These are phyloP conservation scores for Drosophila bocki DNA, from an alignment of 1,140 invertebrate species.

Conservation along the genomic window DNA sequence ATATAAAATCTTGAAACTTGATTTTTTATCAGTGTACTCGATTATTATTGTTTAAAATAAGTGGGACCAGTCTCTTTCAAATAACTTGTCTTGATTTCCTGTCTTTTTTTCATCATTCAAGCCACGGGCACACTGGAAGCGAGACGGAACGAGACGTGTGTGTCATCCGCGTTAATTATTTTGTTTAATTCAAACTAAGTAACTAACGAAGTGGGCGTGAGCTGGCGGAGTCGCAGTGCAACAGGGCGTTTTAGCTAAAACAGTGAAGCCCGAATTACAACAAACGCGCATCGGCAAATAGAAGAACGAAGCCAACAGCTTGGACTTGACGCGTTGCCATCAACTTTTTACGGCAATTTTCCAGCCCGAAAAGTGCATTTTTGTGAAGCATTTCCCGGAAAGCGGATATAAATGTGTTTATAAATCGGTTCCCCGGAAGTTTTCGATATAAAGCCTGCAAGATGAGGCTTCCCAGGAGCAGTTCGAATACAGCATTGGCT, in stretches of 20 bases:
- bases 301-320: background rate
- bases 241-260: conserved; percentile 8
- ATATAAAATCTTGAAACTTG: no score
- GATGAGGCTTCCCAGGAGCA: conserved; percentile 49
- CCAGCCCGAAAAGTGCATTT: conserved; percentile 49
- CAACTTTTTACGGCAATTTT: conserved; percentile 23
- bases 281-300: conserved; percentile 1
- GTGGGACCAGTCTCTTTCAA: background rate
- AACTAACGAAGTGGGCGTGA: conserved; percentile 45
- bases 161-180: conserved; percentile 76
- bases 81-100: background rate
- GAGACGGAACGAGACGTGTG: conserved; percentile 56
- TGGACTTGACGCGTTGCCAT: conserved; percentile 21
- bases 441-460: conserved; percentile 26
- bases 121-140: conserved; percentile 25
- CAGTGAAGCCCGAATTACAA: conserved; percentile 5
- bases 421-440: conserved; percentile 39
- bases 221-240: conserved; percentile 11
- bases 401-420: conserved; percentile 58
- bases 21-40: no score
- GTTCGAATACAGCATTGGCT: conserved; percentile 20
- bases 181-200: conserved; percentile 69
- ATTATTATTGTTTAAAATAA: no score
- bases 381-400: conserved; percentile 24
- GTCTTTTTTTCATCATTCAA: background rate